phyloP scores from a whole-genome alignment of 2,888 invertebrate genomes.

The Euplexia lucipara region DNA sequence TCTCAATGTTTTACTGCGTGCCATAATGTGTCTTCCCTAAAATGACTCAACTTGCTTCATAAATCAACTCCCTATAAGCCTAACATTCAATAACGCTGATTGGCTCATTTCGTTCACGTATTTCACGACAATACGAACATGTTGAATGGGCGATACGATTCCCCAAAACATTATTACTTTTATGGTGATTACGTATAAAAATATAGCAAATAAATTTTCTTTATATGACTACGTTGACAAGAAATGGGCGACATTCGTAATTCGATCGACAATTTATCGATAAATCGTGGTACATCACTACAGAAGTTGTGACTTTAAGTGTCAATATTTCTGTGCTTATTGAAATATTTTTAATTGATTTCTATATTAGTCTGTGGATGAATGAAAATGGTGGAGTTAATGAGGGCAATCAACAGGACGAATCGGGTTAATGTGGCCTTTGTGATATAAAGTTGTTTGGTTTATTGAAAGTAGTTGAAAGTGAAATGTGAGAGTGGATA shows the following conservation, averaged over 20 bases:
- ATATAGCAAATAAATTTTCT: constrained; percentile 59
- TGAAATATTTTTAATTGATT: constrained; percentile 49
- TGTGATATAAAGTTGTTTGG: constrained; percentile 16
- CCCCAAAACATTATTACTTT: constrained; percentile 55
- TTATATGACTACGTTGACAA: constrained; percentile 53
- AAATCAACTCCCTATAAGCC: constrained; percentile 9
- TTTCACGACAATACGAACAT: constrained; percentile 60
- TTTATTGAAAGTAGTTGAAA: constrained; percentile 35
- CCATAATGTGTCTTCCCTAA: too few relatives aligned
- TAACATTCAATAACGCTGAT: constrained; percentile 59
- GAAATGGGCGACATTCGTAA: constrained; percentile 53
- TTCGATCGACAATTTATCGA: constrained; percentile 52
- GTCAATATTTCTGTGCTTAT: constrained; percentile 43
- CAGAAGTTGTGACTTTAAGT: constrained; percentile 38
- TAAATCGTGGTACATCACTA: constrained; percentile 43
- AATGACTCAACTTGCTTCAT: constrained; percentile 11
- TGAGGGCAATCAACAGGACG: constrained; percentile 22
- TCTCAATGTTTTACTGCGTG: too few relatives aligned
- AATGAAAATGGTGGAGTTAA: constrained; percentile 22
- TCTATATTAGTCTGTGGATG: constrained; percentile 38
- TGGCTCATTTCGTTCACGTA: constrained; percentile 59
- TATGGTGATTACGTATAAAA: constrained; percentile 59
- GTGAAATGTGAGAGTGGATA: not conserved
- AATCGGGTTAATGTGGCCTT: not conserved
- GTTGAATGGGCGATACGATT: constrained; percentile 57